Conservation (phyloP, 1,140 invertebrate genomes). For the Daktulosphaira vitifoliae region DNA sequence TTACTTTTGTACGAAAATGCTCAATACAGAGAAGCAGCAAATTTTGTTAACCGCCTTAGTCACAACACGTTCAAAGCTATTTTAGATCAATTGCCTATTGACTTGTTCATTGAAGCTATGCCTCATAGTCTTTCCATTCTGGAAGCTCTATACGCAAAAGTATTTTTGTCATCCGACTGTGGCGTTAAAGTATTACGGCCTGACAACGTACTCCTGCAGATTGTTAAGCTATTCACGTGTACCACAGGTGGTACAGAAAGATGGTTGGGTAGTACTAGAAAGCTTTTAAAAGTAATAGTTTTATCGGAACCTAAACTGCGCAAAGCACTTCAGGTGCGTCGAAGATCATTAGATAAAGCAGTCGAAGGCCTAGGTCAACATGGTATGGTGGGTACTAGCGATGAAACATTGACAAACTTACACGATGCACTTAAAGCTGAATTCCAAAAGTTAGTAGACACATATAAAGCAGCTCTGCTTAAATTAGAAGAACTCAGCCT, state of each 20-base stretch:
- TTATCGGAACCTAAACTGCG: constrained; percentile 50
- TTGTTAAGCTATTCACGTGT: constrained; percentile 67
- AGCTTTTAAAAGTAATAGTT: constrained; percentile 48
- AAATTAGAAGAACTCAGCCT: constrained; percentile 72
- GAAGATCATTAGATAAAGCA: constrained; percentile 67
- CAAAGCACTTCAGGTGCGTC: constrained; percentile 53
- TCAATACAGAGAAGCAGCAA: constrained; percentile 50
- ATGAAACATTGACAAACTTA: constrained; percentile 51
- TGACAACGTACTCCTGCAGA: constrained; percentile 67
- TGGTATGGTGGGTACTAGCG: constrained; percentile 61
- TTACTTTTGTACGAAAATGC: constrained; percentile 49
- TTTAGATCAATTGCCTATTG: constrained; percentile 61
- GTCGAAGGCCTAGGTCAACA: constrained; percentile 80
- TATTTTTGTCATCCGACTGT: constrained; percentile 45
- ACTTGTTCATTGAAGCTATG: constrained; percentile 75
- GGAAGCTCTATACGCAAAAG: constrained; percentile 74
- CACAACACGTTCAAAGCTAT: constrained; percentile 49
- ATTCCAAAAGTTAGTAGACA: constrained; percentile 70
- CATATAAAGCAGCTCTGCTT: constrained; percentile 77
- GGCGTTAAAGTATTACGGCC: constrained; percentile 51
- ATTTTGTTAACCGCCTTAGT: constrained; percentile 51
- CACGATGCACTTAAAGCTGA: constrained; percentile 53
- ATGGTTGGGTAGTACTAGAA: constrained; percentile 48
- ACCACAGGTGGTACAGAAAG: constrained; percentile 42
- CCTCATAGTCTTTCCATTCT: constrained; percentile 75